Evolutionary conservation across 2,113 vertebrate genomes (phyloP).

Genomic region (Girardinichthys multiradiatus): DNA sequence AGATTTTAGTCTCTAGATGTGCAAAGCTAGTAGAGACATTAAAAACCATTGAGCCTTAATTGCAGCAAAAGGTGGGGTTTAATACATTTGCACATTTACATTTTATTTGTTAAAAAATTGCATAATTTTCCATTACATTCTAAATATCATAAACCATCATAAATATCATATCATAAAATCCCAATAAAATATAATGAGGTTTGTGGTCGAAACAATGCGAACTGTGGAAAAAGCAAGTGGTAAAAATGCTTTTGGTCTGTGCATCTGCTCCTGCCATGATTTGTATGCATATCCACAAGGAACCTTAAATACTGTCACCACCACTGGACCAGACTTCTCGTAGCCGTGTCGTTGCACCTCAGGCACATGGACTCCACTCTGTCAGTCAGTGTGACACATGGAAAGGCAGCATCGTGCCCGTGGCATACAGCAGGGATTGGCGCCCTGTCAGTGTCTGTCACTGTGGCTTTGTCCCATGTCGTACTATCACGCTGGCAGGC

Average conservation of each 20-base stretch:
- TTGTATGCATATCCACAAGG: slow-evolving; percentile 31
- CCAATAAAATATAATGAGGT: too few species aligned
- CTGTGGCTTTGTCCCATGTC: slow-evolving; percentile 63
- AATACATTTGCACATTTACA: too few species aligned
- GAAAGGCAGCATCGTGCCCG: slow-evolving; percentile 48
- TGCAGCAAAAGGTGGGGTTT: too few species aligned
- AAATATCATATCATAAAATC: too few species aligned
- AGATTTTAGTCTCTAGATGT: too few species aligned
- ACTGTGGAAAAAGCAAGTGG: too few species aligned
- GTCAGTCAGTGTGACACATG: slow-evolving; percentile 70
- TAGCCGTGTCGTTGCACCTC: slow-evolving; percentile 47
- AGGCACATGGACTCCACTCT: slow-evolving; percentile 55
- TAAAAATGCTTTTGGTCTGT: neutral
- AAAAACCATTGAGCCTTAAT: too few species aligned
- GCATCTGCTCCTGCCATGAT: slow-evolving; percentile 4
- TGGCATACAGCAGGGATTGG: slow-evolving; percentile 53
- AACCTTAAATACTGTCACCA: slow-evolving; percentile 7
- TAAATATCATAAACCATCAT: too few species aligned
- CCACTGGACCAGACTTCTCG: slow-evolving; percentile 14
- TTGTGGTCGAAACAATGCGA: too few species aligned
- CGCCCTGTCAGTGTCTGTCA: slow-evolving; percentile 67
- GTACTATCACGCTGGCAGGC: slow-evolving; percentile 51
- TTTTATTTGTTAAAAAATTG: too few species aligned
- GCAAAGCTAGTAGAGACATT: too few species aligned
- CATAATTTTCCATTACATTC: too few species aligned